Base-by-base conservation (phyloP, 2,113 vertebrate genomes). In the Etia nguti region DNA sequence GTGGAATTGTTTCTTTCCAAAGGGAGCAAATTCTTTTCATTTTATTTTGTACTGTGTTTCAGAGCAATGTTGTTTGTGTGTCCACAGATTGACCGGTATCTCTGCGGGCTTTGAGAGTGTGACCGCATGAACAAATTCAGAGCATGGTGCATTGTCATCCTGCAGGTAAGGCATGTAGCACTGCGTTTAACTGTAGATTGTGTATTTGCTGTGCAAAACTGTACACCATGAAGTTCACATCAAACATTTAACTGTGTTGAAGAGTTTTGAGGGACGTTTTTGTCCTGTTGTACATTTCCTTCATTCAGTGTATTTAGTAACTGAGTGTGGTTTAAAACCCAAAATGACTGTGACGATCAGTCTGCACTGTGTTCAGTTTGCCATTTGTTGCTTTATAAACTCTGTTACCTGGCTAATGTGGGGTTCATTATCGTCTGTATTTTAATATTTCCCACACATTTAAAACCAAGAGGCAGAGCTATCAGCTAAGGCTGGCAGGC, bases 101-200 rank as follows among this genome's bases (percentile, higher is more conserved):
- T 79, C 34, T 55, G 86, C 85, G 41, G 81, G 73, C 10, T 22
- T 43, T n/a, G 20, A 24, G 36, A 20, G 52, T 75, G 54, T 82
- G 85, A 85, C 60, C 31, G n/a, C 82, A 92, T 92, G 92, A 92
- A 62, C 34, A 89, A 75, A 79, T 77, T 79, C 70, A 56, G 80
- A 83, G 68, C 81, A 59, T 82, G 81, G 38, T 88, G 55, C 85
- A 10, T 38, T 18, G 52, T 90, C 87, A 68, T 84, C 87, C 57
- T 34, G 52, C 84, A 93, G 92, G 93, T 95, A 85, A 93, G 90
- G 54, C 36, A 7, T 8, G 18, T 2, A 9, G 50, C 79, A 2
- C 20, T 24, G n/a, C 3, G 4, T 56, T 82, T 20, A n/a, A 4
- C 36, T 6, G 3, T 85, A 56, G 48, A 1, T n/a, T 79, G 24